Evolutionary conservation across 1,140 invertebrate species (phyloP).

Genomic region (Drosophila yakuba): DNA sequence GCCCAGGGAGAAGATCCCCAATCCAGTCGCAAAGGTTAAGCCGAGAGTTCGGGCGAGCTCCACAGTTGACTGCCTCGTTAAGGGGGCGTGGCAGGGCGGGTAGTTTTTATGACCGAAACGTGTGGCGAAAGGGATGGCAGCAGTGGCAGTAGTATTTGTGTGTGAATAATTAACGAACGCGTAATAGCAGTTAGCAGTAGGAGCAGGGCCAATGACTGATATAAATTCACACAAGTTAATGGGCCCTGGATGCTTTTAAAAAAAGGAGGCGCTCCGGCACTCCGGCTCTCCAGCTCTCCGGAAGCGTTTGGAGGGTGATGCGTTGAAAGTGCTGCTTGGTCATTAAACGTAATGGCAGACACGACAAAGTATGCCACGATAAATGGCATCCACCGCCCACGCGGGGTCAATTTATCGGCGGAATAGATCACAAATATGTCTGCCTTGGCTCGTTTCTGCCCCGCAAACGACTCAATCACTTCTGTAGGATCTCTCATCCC

Average conservation of each 20-base stretch:
- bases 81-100: constrained; percentile 64
- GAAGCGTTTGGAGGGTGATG: constrained; percentile 38
- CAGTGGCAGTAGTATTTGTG: constrained; percentile 38
- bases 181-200: constrained; percentile 69
- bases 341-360: constrained; percentile 60
- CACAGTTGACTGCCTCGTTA: constrained; percentile 66
- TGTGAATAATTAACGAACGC: constrained; percentile 82
- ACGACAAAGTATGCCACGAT: constrained; percentile 59
- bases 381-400: constrained; percentile 39
- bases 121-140: constrained; percentile 31
- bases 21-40: constrained; percentile 58
- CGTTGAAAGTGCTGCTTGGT: constrained; percentile 54
- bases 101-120: constrained; percentile 79
- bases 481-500: neutral
- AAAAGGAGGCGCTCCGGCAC: constrained; percentile 31
- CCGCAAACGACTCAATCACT: constrained; percentile 14
- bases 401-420: constrained; percentile 48
- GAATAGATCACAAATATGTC: constrained; percentile 57
- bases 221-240: constrained; percentile 82
- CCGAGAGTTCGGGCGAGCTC: constrained; percentile 29
- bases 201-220: constrained; percentile 68
- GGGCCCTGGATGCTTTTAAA: constrained; percentile 76
- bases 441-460: constrained; percentile 18
- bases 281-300: constrained; percentile 13
- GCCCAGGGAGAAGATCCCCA: constrained; percentile 55